Percentiles rank a stretch among this genome's conserved stretches.
Evolutionary conservation across 2,888 invertebrate species (phyloP).

Genomic region (Phaonia tiefii): DNA sequence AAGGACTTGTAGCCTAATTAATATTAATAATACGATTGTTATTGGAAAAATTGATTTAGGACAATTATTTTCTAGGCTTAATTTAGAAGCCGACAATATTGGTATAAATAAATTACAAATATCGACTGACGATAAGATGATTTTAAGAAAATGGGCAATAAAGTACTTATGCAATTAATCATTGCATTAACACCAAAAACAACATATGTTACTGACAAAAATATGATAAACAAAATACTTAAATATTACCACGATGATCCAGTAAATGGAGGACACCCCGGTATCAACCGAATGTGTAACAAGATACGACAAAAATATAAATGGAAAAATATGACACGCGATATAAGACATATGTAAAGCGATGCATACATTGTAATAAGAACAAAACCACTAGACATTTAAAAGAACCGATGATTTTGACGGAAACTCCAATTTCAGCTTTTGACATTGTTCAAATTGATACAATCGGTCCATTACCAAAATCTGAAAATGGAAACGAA

Average conservation of each 20-base stretch:
- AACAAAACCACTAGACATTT: too few species aligned
- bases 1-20: neutral
- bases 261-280: neutral
- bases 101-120: neutral
- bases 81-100: neutral
- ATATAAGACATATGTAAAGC: neutral
- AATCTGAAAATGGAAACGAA: too few species aligned
- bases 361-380: too few species aligned
- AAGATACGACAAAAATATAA: constrained; percentile 21
- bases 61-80: neutral
- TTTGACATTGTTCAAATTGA: too few species aligned
- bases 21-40: neutral
- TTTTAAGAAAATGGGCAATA: neutral
- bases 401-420: too few species aligned
- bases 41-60: neutral
- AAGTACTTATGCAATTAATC: neutral
- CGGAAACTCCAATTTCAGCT: too few species aligned
- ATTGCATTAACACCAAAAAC: too few species aligned
- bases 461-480: too few species aligned
- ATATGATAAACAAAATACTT: neutral
- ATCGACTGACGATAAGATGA: neutral
- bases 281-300: neutral
- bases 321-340: too few species aligned
- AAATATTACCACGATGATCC: neutral
- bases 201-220: too few species aligned